phyloP scores from a whole-genome alignment of 1,140 invertebrate genomes.

The Calycopis cecrops region DNA sequence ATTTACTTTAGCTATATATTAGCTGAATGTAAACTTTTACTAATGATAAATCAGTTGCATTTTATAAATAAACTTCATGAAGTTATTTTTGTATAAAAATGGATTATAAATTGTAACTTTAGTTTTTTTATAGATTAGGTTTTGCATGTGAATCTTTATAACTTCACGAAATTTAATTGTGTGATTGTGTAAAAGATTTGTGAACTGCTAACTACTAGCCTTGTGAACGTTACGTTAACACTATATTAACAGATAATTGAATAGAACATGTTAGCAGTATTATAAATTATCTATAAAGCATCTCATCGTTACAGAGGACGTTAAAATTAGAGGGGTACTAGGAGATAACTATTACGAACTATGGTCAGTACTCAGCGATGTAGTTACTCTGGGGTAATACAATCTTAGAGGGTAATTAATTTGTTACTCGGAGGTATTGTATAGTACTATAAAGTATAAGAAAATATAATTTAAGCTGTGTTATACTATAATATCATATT shows the following conservation, averaged over 20 bases:
- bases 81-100: not conserved
- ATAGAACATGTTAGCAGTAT: not conserved
- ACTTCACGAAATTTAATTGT: not conserved
- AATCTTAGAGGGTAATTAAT: too few relatives aligned
- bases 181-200: not conserved
- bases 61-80: not conserved
- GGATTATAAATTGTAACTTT: not conserved
- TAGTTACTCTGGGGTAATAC: too few relatives aligned
- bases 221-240: not conserved
- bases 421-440: too few relatives aligned
- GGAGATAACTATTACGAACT: too few relatives aligned
- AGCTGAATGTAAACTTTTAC: too few relatives aligned
- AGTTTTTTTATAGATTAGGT: not conserved
- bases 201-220: slow-evolving; percentile 4
- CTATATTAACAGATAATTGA: not conserved
- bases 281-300: not conserved
- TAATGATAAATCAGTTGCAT: slow-evolving; percentile 7
- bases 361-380: too few relatives aligned
- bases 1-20: too few relatives aligned
- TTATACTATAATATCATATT: too few relatives aligned
- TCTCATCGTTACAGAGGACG: too few relatives aligned
- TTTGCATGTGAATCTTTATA: not conserved
- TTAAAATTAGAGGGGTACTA: too few relatives aligned
- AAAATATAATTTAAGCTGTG: too few relatives aligned
- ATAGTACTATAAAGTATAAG: too few relatives aligned